These are phyloP conservation scores for Orestias chungarensis DNA, from an alignment of 2,797 vertebrate genomes.

Conservation along the genomic window DNA sequence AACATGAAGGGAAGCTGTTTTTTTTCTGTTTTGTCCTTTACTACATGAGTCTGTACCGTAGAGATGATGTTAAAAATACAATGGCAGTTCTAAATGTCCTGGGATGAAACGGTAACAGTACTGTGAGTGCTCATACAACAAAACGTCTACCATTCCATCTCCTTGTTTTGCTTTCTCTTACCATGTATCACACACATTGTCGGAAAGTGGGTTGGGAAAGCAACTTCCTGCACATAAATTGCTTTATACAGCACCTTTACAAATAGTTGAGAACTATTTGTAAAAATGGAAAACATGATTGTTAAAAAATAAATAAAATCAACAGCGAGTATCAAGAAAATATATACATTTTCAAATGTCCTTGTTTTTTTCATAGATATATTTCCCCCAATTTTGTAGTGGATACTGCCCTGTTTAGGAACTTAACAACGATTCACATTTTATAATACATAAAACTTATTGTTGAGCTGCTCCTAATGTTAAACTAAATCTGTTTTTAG, in stretches of 20 bases:
- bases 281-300: background rate
- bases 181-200: slow-evolving; percentile 26
- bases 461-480: background rate
- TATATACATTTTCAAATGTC: background rate
- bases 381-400: background rate
- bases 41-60: slow-evolving; percentile 25
- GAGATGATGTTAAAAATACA: slow-evolving; percentile 12
- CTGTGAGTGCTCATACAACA: slow-evolving; percentile 14
- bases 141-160: background rate
- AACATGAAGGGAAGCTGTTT: slow-evolving; percentile 4
- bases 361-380: background rate
- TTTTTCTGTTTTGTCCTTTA: background rate
- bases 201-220: slow-evolving; percentile 21
- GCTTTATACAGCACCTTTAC: background rate
- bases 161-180: slow-evolving; percentile 16
- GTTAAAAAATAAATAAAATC: background rate
- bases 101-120: slow-evolving; percentile 20
- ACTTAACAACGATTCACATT: background rate
- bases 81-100: slow-evolving; percentile 16
- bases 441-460: background rate
- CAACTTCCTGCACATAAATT: background rate
- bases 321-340: background rate
- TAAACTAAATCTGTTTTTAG: background rate
- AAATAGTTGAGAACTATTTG: background rate
- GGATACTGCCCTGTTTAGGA: background rate